Conservation (phyloP, 2,797 vertebrate species). For the Choloepus didactylus region DNA sequence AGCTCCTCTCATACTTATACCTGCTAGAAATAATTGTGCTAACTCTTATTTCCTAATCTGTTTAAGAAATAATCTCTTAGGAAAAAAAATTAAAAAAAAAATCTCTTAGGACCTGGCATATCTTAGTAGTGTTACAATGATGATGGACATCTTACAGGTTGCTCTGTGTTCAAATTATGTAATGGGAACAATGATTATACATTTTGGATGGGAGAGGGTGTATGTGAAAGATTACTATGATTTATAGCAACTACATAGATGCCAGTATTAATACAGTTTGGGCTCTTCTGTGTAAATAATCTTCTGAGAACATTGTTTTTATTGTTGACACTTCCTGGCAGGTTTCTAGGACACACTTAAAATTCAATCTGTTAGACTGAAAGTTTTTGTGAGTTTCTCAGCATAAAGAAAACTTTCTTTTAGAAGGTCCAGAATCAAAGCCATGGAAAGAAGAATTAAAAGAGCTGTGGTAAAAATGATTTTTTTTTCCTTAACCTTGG, state of each 20-base stretch:
- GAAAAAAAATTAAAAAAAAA: not conserved
- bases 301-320: constrained; percentile 64
- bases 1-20: not conserved
- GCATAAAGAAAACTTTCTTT: constrained; percentile 59
- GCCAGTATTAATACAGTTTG: constrained; percentile 17
- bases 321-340: constrained; percentile 73
- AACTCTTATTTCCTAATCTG: constrained; percentile 38
- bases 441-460: not conserved
- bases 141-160: not conserved
- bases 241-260: not conserved
- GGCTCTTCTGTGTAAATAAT: constrained; percentile 61
- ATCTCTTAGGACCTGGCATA: not conserved
- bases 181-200: not conserved
- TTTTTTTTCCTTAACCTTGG: constrained; percentile 35
- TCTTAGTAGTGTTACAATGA: not conserved
- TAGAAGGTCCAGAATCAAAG: constrained; percentile 55
- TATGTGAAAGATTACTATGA: not conserved
- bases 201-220: not conserved
- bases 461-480: not conserved
- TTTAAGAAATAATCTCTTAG: not conserved
- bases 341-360: constrained; percentile 76
- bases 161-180: not conserved
- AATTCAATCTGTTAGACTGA: constrained; percentile 72
- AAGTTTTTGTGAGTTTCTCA: constrained; percentile 59
- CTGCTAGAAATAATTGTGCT: constrained; percentile 10